phyloP scores from a whole-genome alignment of 2,113 vertebrate species.

The Tachysurus vachellii region DNA sequence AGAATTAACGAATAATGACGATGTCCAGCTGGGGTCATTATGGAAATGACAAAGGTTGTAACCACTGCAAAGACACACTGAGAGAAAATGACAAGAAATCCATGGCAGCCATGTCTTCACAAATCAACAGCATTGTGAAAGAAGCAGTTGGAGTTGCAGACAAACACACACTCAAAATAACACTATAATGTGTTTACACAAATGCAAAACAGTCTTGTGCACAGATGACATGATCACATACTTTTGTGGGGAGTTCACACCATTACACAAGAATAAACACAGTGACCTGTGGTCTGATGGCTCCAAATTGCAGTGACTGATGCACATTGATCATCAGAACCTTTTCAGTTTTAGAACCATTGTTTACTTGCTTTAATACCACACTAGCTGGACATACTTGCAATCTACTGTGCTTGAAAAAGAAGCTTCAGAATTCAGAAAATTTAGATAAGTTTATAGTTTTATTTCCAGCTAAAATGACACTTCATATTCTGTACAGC shows the following conservation, averaged over 20 bases:
- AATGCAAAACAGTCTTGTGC: too few species aligned
- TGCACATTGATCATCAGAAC: too few species aligned
- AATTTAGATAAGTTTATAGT: neutral
- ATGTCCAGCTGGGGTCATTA: neutral
- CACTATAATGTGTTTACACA: too few species aligned
- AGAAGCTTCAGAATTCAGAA: neutral
- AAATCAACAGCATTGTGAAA: slow-evolving; percentile 47
- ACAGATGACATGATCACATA: too few species aligned
- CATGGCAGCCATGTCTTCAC: slow-evolving; percentile 17
- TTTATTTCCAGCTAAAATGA: neutral
- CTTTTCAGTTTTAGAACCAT: too few species aligned
- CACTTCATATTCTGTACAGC: neutral
- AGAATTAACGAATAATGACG: neutral
- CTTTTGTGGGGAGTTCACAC: too few species aligned
- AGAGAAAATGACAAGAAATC: slow-evolving; percentile 5
- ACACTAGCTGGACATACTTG: too few species aligned
- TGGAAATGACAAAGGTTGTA: neutral
- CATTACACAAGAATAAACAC: neutral
- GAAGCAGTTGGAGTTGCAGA: slow-evolving; percentile 24
- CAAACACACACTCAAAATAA: neutral
- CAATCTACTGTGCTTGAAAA: too few species aligned
- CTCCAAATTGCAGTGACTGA: too few species aligned
- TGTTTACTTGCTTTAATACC: too few species aligned
- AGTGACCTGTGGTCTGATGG: too few species aligned
- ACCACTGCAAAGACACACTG: slow-evolving; percentile 21